phyloP scores from a whole-genome alignment of 2,797 vertebrate genomes.

The Smutsia temminckii region DNA sequence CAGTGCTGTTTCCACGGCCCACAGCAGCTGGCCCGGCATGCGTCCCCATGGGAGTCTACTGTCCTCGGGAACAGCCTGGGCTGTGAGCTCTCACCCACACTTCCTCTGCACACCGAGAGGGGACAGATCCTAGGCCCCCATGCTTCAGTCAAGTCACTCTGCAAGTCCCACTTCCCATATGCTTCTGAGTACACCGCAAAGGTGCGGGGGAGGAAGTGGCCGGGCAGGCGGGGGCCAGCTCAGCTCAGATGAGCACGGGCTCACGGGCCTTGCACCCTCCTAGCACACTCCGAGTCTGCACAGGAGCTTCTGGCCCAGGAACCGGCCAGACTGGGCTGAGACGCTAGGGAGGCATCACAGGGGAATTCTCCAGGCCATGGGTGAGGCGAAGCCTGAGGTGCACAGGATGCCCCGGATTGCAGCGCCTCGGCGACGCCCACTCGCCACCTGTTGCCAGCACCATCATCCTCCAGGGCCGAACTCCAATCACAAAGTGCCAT shows the following conservation, averaged over 20 bases:
- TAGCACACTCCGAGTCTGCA: neutral
- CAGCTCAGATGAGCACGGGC: fast-evolving
- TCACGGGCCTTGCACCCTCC: fast-evolving
- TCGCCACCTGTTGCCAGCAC: no score
- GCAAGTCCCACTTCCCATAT: neutral
- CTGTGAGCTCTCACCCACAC: neutral
- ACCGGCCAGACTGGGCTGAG: neutral
- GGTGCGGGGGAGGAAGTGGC: neutral
- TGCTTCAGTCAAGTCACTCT: neutral
- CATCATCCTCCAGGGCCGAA: neutral
- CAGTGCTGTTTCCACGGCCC: fast-evolving
- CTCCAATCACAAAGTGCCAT: no score
- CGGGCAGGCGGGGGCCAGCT: neutral
- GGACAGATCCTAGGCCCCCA: neutral
- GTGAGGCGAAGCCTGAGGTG: no score
- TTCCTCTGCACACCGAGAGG: fast-evolving
- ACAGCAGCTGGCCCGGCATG: fast-evolving
- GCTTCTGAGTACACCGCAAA: neutral
- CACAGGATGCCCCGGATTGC: neutral
- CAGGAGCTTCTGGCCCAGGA: neutral
- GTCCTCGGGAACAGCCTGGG: fast-evolving
- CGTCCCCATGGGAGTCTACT: fast-evolving
- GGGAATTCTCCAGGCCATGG: neutral
- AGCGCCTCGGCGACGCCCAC: no score
- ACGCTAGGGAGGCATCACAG: neutral